A percentile compares a stretch with the other conserved stretches of the same genome.
phyloP scores from a whole-genome alignment of 2,113 vertebrate species.

The Fregetta grallaria region DNA sequence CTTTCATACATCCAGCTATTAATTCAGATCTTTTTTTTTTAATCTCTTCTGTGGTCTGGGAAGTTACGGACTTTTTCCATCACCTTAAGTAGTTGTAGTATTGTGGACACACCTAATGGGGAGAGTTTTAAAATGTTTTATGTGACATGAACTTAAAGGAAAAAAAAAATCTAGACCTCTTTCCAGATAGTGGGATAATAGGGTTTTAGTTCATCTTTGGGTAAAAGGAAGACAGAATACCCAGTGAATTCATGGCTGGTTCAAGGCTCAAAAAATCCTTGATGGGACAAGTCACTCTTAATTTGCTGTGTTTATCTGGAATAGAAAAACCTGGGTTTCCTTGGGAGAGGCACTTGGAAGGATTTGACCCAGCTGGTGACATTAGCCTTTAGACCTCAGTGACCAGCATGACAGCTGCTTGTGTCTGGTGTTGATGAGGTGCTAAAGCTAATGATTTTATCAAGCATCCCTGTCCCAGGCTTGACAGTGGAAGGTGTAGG shows the following conservation, averaged over 20 bases:
- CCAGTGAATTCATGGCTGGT: neutral
- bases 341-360: neutral
- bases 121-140: neutral
- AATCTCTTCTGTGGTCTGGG: neutral
- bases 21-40: neutral
- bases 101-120: neutral
- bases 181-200: neutral
- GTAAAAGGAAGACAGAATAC: neutral
- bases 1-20: neutral
- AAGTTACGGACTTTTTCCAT: neutral
- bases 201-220: neutral
- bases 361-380: neutral
- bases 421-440: neutral
- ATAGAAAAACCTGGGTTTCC: neutral
- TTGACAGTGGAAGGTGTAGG: neutral
- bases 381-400: neutral
- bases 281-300: neutral
- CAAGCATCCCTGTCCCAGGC: neutral
- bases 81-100: neutral
- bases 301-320: conserved; percentile 1
- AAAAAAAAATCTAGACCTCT: neutral
- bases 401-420: neutral
- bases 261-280: neutral
- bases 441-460: neutral
- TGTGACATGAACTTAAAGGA: neutral